Evolutionary conservation across 2,113 vertebrate genomes (phyloP).

Genomic region (Channa maculata): DNA sequence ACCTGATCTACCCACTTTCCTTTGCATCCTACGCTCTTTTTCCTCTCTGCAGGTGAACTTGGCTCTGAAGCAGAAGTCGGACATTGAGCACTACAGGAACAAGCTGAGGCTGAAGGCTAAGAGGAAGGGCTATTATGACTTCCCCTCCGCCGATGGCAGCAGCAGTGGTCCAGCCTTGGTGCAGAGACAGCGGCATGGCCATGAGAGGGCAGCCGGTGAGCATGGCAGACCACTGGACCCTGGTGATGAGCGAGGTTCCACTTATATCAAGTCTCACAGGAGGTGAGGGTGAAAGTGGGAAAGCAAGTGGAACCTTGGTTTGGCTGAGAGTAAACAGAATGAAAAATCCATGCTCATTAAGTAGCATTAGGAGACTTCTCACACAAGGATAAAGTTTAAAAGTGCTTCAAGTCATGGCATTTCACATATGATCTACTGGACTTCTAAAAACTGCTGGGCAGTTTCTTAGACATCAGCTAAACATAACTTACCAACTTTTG

Average conservation of each 20-base stretch:
- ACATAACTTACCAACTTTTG: neutral
- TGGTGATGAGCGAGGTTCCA: conserved; percentile 89
- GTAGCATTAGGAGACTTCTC: neutral
- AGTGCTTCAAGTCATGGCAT: neutral
- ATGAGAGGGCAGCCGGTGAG: conserved; percentile 87
- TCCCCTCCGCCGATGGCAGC: conserved; percentile 87
- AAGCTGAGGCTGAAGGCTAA: conserved; percentile 97
- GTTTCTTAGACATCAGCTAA: too few relatives aligned
- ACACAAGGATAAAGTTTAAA: neutral
- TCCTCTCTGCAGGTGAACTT: conserved; percentile 88
- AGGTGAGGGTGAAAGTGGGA: conserved; percentile 83
- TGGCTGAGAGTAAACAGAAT: conserved; percentile 21
- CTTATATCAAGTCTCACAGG: conserved; percentile 90
- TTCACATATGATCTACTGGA: conserved; percentile 16
- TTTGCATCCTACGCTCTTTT: conserved; percentile 14
- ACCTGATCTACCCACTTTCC: conserved; percentile 1
- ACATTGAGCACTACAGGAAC: conserved; percentile 99
- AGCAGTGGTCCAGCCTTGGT: conserved; percentile 71
- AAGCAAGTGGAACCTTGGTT: conserved; percentile 42
- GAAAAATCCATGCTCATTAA: neutral
- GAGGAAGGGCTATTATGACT: conserved; percentile 97
- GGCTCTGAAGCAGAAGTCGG: conserved; percentile 97
- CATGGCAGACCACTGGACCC: conserved; percentile 87
- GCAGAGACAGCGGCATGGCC: conserved; percentile 84
- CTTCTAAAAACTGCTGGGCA: conserved; percentile 12